Conservation (phyloP, 2,797 vertebrate species). For the Channa striata region DNA sequence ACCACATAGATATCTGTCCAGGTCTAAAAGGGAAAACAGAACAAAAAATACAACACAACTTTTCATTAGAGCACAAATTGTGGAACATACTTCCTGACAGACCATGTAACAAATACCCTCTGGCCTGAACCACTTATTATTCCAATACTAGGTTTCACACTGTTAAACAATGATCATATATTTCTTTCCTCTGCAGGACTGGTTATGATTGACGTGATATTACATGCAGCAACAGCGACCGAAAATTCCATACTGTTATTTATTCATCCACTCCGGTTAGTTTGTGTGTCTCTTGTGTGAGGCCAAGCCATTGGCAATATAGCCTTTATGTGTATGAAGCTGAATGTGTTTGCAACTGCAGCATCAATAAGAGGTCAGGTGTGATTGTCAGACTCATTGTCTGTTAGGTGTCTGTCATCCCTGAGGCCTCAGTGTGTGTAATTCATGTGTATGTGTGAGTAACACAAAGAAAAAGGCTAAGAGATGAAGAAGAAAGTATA, state of each 20-base stretch:
- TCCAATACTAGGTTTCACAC: not conserved
- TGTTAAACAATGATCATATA: constrained; percentile 16
- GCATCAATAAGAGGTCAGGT: constrained; percentile 79
- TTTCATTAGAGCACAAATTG: constrained; percentile 10
- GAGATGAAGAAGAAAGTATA: constrained; percentile 26
- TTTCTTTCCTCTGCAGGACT: constrained; percentile 25
- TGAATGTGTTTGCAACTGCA: constrained; percentile 60
- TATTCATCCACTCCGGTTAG: constrained; percentile 41
- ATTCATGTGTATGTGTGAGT: constrained; percentile 42
- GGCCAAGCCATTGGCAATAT: constrained; percentile 47
- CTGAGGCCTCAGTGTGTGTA: constrained; percentile 65
- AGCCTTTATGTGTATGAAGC: constrained; percentile 47
- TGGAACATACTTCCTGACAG: constrained; percentile 14
- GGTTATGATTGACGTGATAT: constrained; percentile 34
- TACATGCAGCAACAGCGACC: constrained; percentile 25
- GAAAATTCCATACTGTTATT: constrained; percentile 42
- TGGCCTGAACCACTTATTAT: not conserved
- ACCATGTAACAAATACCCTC: constrained; percentile 8
- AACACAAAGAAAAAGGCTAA: constrained; percentile 4
- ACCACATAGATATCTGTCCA: not conserved
- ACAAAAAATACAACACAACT: constrained; percentile 1
- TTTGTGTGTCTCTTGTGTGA: constrained; percentile 24
- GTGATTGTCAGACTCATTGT: constrained; percentile 80
- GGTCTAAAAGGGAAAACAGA: not conserved
- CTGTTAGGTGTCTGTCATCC: constrained; percentile 64